Evolutionary conservation across 2,888 invertebrate genomes (phyloP).

Genomic region (Drosophila paramelanica): DNA sequence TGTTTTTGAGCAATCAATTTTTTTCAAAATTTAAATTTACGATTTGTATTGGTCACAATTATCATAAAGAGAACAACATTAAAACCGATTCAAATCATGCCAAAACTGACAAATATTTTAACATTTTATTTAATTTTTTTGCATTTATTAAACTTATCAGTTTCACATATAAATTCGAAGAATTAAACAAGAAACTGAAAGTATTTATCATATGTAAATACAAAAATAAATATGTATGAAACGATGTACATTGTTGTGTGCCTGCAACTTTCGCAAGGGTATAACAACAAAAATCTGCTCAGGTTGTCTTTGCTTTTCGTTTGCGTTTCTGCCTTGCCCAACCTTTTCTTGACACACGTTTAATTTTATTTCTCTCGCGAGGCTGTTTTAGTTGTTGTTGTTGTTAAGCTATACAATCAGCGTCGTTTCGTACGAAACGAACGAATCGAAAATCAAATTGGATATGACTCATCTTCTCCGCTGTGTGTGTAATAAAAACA

Average conservation of each 20-base stretch:
- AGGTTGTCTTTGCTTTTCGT: conserved; percentile 12
- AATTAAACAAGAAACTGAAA: neutral
- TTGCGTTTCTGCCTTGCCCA: neutral
- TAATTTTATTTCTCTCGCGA: conserved; percentile 58
- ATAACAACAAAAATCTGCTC: conserved; percentile 45
- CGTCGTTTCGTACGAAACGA: conserved; percentile 73
- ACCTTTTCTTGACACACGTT: conserved; percentile 36
- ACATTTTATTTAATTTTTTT: no score
- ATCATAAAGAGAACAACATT: no score
- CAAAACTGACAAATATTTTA: no score
- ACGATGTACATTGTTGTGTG: neutral
- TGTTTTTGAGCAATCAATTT: no score
- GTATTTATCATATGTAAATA: neutral
- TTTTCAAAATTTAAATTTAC: no score
- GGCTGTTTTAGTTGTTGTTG: conserved; percentile 31
- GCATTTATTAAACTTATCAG: neutral
- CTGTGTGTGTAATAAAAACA: conserved; percentile 42
- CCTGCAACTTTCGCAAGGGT: conserved; percentile 20
- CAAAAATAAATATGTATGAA: neutral
- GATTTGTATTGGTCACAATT: no score
- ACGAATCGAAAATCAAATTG: conserved; percentile 69
- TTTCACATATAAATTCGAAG: neutral
- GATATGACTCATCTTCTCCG: conserved; percentile 70
- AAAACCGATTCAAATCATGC: no score
- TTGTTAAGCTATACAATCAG: conserved; percentile 67